Conservation (phyloP, 2,888 invertebrate species). For the Polydrusus tereticollis region DNA sequence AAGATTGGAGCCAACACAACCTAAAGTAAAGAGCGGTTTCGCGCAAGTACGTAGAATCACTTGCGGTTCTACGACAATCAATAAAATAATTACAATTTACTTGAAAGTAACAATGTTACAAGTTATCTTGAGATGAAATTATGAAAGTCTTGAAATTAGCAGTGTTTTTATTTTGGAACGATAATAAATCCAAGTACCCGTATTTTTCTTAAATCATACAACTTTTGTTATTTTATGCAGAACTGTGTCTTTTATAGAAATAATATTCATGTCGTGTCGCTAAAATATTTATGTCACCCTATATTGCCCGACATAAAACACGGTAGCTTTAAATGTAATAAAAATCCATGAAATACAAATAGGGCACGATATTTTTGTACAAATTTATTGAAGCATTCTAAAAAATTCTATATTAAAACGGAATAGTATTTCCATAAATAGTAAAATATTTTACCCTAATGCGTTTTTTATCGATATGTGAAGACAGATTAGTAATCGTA, state of each 20-base stretch:
- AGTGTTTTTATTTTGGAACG: too few species aligned
- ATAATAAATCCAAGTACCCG: not conserved
- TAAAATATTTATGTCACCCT: conserved; percentile 5
- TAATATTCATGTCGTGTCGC: not conserved
- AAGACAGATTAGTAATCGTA: too few species aligned
- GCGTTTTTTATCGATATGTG: too few species aligned
- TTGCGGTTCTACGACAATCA: too few species aligned
- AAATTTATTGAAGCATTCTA: not conserved
- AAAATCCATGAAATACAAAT: conserved; percentile 8
- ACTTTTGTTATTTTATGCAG: not conserved
- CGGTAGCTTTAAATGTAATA: not conserved
- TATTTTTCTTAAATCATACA: not conserved
- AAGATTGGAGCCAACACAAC: too few species aligned
- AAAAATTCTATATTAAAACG: not conserved
- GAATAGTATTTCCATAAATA: not conserved
- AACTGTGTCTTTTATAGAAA: not conserved
- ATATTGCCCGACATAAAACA: conserved; percentile 1
- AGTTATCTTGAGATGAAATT: too few species aligned
- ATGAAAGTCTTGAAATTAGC: too few species aligned
- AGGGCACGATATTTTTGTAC: not conserved
- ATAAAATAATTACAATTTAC: too few species aligned
- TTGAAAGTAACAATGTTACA: too few species aligned
- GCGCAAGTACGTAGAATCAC: too few species aligned
- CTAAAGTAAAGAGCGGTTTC: too few species aligned
- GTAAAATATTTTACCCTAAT: not conserved